Conservation (phyloP, 2,797 vertebrate genomes). For the Dallia pectoralis region DNA sequence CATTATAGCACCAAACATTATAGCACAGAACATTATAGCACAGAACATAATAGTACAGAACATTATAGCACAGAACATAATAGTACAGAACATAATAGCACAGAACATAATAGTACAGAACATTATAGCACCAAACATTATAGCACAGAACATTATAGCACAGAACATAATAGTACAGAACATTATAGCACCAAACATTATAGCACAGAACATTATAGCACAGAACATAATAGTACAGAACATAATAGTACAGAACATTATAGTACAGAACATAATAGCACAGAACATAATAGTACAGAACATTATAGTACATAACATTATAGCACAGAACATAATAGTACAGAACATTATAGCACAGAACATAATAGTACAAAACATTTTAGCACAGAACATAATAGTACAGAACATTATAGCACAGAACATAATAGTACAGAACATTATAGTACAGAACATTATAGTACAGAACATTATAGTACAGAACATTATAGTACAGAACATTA, state of each 20-base stretch:
- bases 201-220: constrained; percentile 30
- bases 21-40: constrained; percentile 30
- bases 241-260: constrained; percentile 32
- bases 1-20: constrained; percentile 39
- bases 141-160: constrained; percentile 30
- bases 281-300: constrained; percentile 43
- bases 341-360: constrained; percentile 43
- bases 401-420: constrained; percentile 43
- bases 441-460: constrained; percentile 29
- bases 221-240: no score
- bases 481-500: constrained; percentile 34
- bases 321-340: constrained; percentile 28
- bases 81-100: constrained; percentile 30
- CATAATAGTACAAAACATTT: constrained; percentile 32
- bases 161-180: constrained; percentile 40
- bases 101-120: constrained; percentile 40
- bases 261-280: constrained; percentile 28
- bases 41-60: constrained; percentile 40
- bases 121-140: constrained; percentile 39
- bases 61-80: constrained; percentile 38
- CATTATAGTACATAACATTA: constrained; percentile 34
- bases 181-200: constrained; percentile 39
- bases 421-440: constrained; percentile 32
- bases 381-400: constrained; percentile 28
- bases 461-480: constrained; percentile 43